Evolutionary conservation across 2,888 invertebrate species (phyloP), one percentile per base, ranked within the genome.

Genomic region (Leucania comma): DNA sequence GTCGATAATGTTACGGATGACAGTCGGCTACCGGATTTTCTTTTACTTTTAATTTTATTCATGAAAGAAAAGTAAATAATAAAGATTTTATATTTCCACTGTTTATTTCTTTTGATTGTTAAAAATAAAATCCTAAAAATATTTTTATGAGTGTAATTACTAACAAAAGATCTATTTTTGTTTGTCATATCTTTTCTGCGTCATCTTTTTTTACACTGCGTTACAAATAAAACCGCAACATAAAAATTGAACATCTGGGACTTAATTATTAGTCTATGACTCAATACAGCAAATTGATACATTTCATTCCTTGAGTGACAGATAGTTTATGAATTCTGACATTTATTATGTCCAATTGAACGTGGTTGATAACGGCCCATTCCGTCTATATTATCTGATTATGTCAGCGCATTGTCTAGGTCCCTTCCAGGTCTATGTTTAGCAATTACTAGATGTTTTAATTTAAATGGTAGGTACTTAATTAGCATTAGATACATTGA

Each of bases 21-120:
- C 90, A 89, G 85, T 80, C 63, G 67, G 92, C 92, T 92, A 92
- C 92, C 73, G 91, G 81, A 66, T 72, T 80, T 74, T 69, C 53
- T 51, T 57, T 6, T 20, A 0, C n/a, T 59, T 59, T 6, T 62
- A 24, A 71, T 66, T 63, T 56, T 26, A 42, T 54, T 35, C 6
- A 51, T 46, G 24, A 51, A 42, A 32, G 59, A 48, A 66, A 77
- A 26, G 35, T 61, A 51, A 70, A 62, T 38, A 50, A 22, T 22
- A 1, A 38, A 14, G n/a, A 17, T 14, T 2, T 9, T 17, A 22
- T 29, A 48, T 59, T 54, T 78, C 42, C 32, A 42, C 32, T 24
- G 26, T 50, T 50, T 50, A 26, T 50, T 78, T 50, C 42, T 32
- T 3, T 20, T 48, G 14, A n/a, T 12, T 2, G 2, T 1, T 20